Conservation (phyloP, 2,888 invertebrate genomes). For the Sminthurinus aureus region DNA sequence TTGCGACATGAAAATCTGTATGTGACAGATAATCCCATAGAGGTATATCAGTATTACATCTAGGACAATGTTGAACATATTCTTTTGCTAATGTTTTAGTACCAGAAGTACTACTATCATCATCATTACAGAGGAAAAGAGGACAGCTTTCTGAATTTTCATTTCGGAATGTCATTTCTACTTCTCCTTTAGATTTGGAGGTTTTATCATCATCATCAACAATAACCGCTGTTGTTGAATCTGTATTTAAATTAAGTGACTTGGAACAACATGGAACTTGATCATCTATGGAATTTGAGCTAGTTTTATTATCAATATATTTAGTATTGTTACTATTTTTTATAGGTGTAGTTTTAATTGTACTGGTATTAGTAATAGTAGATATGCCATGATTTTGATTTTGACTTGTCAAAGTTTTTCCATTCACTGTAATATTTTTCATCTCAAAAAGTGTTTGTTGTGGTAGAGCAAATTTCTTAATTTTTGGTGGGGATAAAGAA, state of each 20-base stretch:
- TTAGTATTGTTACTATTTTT: not conserved
- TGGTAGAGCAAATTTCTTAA: conserved; percentile 8
- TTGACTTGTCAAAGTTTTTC: not conserved
- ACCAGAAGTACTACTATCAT: not conserved
- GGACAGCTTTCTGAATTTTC: too few relatives aligned
- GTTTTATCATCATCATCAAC: not conserved
- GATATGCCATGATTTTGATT: not conserved
- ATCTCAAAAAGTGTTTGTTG: not conserved
- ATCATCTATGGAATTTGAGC: not conserved
- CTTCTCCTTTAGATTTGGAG: not conserved
- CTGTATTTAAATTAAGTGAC: not conserved
- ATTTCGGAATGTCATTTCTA: too few relatives aligned
- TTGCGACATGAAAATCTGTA: conserved; percentile 84
- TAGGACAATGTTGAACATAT: conserved; percentile 66
- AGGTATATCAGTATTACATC: conserved; percentile 73
- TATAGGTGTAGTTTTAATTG: not conserved
- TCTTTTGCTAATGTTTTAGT: conserved; percentile 24
- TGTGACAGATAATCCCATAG: conserved; percentile 75
- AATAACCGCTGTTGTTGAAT: not conserved
- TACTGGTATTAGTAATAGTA: not conserved
- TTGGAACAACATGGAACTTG: conserved; percentile 4
- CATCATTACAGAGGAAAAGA: not conserved
- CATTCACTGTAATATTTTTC: not conserved
- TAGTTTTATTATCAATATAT: not conserved
- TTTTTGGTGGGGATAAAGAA: conserved; percentile 3